Percentiles rank a stretch among this genome's conserved stretches.
Evolutionary conservation across 2,113 vertebrate genomes (phyloP).

Genomic region (Synodontis membranacea): DNA sequence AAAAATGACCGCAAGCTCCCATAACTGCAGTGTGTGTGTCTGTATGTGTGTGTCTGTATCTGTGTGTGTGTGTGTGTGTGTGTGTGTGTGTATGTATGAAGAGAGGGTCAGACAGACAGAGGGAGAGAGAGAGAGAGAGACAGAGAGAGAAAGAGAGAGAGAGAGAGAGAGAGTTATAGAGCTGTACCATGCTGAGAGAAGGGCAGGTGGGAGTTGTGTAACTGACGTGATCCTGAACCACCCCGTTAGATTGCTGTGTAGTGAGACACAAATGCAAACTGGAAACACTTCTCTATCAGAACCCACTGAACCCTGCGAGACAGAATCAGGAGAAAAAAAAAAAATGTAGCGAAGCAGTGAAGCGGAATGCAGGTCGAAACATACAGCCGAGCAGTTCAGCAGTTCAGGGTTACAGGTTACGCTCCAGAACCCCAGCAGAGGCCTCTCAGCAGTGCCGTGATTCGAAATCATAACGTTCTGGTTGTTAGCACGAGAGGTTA

Average conservation of each 20-base stretch:
- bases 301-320: background rate
- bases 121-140: background rate
- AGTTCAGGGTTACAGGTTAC: background rate
- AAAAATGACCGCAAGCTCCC: background rate
- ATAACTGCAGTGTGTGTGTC: background rate
- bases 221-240: conserved; percentile 52
- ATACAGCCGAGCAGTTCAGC: background rate
- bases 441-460: background rate
- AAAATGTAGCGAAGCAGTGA: background rate
- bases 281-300: background rate
- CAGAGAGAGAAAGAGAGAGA: background rate
- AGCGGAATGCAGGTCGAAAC: background rate
- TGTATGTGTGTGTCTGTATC: no score
- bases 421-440: background rate
- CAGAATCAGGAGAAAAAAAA: background rate
- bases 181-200: conserved; percentile 1
- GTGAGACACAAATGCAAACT: conserved; percentile 1
- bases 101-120: background rate
- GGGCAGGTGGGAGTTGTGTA: conserved; percentile 35
- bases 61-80: background rate
- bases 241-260: conserved; percentile 18
- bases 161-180: background rate
- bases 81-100: no score
- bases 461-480: background rate
- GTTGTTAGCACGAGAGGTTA: background rate